phyloP scores from a whole-genome alignment of 2,113 vertebrate species.

The human (Homo sapiens) region DNA sequence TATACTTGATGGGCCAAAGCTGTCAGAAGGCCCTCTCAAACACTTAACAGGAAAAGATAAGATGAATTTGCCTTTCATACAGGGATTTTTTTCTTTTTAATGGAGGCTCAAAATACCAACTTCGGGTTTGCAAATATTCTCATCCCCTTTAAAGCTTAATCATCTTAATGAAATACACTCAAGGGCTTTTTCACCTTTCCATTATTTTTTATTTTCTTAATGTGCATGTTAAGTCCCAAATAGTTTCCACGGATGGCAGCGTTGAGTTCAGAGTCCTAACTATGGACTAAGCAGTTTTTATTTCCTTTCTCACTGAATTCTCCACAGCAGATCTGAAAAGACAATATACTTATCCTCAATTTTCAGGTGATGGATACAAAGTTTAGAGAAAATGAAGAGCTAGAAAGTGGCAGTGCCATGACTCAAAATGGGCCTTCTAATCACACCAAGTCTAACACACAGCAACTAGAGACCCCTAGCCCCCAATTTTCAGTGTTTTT shows the following conservation, averaged over 20 bases:
- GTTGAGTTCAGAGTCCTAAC: not conserved
- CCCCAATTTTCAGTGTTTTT: not conserved
- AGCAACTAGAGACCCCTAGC: fast-evolving
- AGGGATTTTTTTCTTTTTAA: not conserved
- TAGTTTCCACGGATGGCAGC: not conserved
- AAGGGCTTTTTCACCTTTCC: not conserved
- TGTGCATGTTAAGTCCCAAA: not conserved
- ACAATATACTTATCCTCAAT: not conserved
- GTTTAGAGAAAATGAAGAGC: not conserved
- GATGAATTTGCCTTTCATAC: constrained; percentile 66
- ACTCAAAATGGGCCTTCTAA: not conserved
- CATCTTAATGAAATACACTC: not conserved
- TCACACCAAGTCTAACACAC: fast-evolving
- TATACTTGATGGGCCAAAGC: constrained; percentile 59
- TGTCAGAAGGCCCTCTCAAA: constrained; percentile 72
- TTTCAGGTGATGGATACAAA: not conserved
- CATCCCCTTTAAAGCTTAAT: not conserved
- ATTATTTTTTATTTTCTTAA: not conserved
- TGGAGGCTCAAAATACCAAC: not conserved
- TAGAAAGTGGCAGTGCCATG: not conserved
- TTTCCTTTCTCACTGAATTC: not conserved
- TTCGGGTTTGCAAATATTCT: constrained; percentile 24
- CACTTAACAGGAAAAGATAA: constrained; percentile 51
- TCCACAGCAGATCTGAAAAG: not conserved
- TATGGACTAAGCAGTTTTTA: not conserved